Percentiles rank a stretch among this genome's conserved stretches.
These are phyloP conservation scores for Sphinx pinastri DNA, from an alignment of 2,888 invertebrate genomes.

Conservation along the genomic window DNA sequence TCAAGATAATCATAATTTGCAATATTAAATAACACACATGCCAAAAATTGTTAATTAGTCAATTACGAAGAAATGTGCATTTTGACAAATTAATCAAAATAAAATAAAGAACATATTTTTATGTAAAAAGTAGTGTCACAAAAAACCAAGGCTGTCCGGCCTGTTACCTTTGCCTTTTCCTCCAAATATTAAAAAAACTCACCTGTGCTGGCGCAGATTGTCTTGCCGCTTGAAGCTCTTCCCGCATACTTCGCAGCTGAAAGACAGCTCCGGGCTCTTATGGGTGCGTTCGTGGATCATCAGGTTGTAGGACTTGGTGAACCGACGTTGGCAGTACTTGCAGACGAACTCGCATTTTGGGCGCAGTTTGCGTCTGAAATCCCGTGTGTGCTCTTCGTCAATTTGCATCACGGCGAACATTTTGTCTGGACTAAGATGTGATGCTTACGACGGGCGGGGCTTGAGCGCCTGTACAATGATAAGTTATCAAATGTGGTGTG, in stretches of 20 bases:
- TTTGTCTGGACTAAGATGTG: conserved; percentile 84
- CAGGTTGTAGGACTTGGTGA: conserved; percentile 99
- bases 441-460: conserved; percentile 79
- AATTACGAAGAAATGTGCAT: too few relatives aligned
- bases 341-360: conserved; percentile 99
- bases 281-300: conserved; percentile 99
- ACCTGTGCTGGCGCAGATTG: conserved; percentile 97
- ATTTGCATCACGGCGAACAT: conserved; percentile 96
- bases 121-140: neutral
- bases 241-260: conserved; percentile 98
- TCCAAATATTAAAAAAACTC: conserved; percentile 49
- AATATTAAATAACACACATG: too few relatives aligned
- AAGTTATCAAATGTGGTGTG: conserved; percentile 71
- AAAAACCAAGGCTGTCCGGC: neutral
- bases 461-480: conserved; percentile 76
- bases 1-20: too few relatives aligned
- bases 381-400: conserved; percentile 93
- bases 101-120: neutral
- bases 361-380: conserved; percentile 94
- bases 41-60: too few relatives aligned
- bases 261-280: conserved; percentile 97
- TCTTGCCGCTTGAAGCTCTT: conserved; percentile 99
- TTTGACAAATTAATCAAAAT: neutral
- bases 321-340: conserved; percentile 98
- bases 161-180: neutral